These are phyloP conservation scores for Channa striata DNA, from an alignment of 2,797 vertebrate species.

Conservation along the genomic window DNA sequence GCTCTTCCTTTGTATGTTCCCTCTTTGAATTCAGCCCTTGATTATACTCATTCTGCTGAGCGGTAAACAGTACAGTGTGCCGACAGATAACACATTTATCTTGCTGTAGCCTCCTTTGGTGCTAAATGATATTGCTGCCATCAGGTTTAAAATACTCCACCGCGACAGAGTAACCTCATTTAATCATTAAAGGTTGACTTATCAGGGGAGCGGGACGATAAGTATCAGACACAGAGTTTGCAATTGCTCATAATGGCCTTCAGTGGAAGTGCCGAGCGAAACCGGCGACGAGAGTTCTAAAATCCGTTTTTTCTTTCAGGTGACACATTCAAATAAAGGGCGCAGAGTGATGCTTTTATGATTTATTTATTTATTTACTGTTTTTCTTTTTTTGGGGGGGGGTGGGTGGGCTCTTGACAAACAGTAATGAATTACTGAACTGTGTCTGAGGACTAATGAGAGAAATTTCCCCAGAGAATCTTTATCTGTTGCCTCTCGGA, in stretches of 20 bases:
- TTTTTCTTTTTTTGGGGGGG: slow-evolving; percentile 34
- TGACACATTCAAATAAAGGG: slow-evolving; percentile 85
- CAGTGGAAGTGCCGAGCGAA: slow-evolving; percentile 43
- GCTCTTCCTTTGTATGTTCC: slow-evolving; percentile 63
- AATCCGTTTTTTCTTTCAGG: slow-evolving; percentile 79
- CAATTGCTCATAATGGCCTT: slow-evolving; percentile 57
- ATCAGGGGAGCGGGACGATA: slow-evolving; percentile 60
- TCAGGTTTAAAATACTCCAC: slow-evolving; percentile 58
- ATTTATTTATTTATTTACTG: slow-evolving; percentile 47
- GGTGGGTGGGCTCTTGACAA: slow-evolving; percentile 89
- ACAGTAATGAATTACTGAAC: slow-evolving; percentile 96
- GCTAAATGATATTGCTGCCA: slow-evolving; percentile 52
- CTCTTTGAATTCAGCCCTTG: slow-evolving; percentile 44
- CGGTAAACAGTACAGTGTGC: slow-evolving; percentile 63
- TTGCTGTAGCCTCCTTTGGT: slow-evolving; percentile 37
- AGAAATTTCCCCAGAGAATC: slow-evolving; percentile 95
- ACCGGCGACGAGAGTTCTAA: slow-evolving; percentile 59
- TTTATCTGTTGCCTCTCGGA: slow-evolving; percentile 95
- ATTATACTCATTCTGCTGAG: slow-evolving; percentile 45
- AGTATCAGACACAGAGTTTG: slow-evolving; percentile 54
- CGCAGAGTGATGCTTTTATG: slow-evolving; percentile 65
- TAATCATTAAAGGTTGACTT: slow-evolving; percentile 74
- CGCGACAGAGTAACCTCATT: slow-evolving; percentile 59
- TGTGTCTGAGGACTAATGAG: slow-evolving; percentile 99
- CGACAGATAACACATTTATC: slow-evolving; percentile 60